A percentile compares a stretch with the other conserved stretches of the same genome.
These are phyloP conservation scores for Epinephelus malabaricus DNA, from an alignment of 2,797 vertebrate genomes.

Conservation along the genomic window DNA sequence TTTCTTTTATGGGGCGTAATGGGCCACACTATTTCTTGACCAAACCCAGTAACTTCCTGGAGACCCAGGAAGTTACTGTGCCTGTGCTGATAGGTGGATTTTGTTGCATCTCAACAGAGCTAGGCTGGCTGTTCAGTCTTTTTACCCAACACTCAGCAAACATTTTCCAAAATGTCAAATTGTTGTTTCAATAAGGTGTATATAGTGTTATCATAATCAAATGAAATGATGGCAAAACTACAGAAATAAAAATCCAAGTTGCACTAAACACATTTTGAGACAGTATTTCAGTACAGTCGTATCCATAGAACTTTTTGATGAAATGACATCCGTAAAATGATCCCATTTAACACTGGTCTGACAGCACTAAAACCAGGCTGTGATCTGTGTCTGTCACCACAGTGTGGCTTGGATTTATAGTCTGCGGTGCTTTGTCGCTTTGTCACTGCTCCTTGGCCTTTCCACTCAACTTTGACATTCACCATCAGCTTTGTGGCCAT, in stretches of 20 bases:
- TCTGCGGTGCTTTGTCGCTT: constrained; percentile 47
- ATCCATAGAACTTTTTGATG: background rate
- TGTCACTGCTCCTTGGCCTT: constrained; percentile 74
- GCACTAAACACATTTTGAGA: background rate
- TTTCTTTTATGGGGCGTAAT: background rate
- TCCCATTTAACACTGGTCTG: background rate
- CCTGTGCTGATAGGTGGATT: background rate
- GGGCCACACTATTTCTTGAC: background rate
- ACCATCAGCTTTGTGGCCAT: constrained; percentile 76
- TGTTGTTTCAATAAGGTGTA: no score
- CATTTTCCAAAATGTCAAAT: background rate
- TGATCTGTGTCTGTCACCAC: constrained; percentile 41
- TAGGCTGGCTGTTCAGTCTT: background rate
- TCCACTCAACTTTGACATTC: constrained; percentile 78
- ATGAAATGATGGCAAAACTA: background rate
- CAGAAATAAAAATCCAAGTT: background rate
- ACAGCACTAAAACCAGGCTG: constrained; percentile 8
- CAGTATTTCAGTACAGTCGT: background rate
- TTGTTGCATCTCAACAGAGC: background rate
- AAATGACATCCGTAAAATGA: constrained; percentile 4
- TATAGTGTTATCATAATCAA: background rate
- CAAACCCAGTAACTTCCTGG: no score
- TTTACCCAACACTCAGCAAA: background rate
- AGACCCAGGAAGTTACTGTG: no score
- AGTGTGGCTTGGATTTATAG: constrained; percentile 52